Percentiles rank a stretch among this genome's conserved stretches.
phyloP scores from a whole-genome alignment of 1,140 invertebrate genomes.

The Pygmarrhopalites habei region DNA sequence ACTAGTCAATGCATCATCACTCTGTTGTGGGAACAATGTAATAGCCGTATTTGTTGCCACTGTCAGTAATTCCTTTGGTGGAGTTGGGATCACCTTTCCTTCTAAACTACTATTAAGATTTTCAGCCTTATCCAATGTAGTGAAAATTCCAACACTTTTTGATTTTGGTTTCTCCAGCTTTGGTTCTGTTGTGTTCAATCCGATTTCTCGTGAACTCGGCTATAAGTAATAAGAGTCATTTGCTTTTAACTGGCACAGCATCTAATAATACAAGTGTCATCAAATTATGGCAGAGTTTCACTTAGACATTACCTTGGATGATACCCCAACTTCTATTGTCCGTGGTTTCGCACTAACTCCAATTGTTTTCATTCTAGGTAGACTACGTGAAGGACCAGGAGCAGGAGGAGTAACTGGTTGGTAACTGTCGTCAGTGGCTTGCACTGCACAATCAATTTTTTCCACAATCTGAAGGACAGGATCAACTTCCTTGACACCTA shows the following conservation, averaged over 20 bases:
- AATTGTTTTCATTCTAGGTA: constrained; percentile 10
- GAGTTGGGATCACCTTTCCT: too few species aligned
- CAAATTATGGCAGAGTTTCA: too few species aligned
- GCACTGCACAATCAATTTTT: constrained; percentile 43
- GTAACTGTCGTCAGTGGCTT: constrained; percentile 31
- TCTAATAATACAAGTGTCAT: too few species aligned
- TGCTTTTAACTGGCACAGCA: too few species aligned
- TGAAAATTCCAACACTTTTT: not conserved
- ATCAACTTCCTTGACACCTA: constrained; percentile 1
- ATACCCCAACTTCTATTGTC: constrained; percentile 46
- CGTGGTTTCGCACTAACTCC: constrained; percentile 44
- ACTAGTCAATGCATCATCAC: too few species aligned
- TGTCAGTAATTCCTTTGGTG: too few species aligned
- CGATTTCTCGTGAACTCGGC: constrained; percentile 10
- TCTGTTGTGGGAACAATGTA: too few species aligned
- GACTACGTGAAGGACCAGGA: too few species aligned
- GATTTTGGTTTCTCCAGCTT: constrained; percentile 7
- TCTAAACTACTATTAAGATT: not conserved
- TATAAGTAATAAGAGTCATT: too few species aligned
- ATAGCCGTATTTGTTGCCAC: too few species aligned
- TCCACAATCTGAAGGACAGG: constrained; percentile 40
- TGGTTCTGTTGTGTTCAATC: not conserved
- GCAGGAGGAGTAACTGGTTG: too few species aligned
- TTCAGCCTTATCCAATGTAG: not conserved
- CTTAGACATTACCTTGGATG: constrained; percentile 36